Conservation (phyloP, 2,888 invertebrate species). For the Venusia cambrica region DNA sequence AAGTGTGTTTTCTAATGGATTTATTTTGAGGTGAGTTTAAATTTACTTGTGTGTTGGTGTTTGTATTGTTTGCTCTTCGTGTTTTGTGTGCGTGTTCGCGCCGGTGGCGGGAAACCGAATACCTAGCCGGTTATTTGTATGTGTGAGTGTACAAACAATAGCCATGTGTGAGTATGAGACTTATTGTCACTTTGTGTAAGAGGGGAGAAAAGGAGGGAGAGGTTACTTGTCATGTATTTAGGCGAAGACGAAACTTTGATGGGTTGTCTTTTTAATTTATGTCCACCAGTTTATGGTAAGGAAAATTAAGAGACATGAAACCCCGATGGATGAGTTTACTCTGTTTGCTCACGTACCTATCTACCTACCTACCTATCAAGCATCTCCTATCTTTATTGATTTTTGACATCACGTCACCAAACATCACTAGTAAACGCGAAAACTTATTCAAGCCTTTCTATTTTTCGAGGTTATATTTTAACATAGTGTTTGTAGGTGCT, state of each 20-base stretch:
- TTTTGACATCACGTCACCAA: slow-evolving; percentile 62
- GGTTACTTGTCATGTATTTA: slow-evolving; percentile 79
- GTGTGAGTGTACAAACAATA: slow-evolving; percentile 73
- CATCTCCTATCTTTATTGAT: slow-evolving; percentile 58
- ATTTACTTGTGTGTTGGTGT: slow-evolving; percentile 80
- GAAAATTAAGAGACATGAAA: slow-evolving; percentile 36
- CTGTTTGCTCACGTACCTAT: no score
- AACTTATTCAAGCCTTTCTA: slow-evolving; percentile 14
- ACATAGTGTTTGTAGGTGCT: no score
- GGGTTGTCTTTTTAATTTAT: slow-evolving; percentile 76
- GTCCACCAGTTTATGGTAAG: slow-evolving; percentile 51
- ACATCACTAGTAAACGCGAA: slow-evolving; percentile 54
- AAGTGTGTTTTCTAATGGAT: slow-evolving; percentile 82
- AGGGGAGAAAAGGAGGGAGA: slow-evolving; percentile 73
- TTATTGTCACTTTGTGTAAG: slow-evolving; percentile 77
- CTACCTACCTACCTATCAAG: slow-evolving; percentile 51
- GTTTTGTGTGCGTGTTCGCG: slow-evolving; percentile 77
- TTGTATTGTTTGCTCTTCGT: slow-evolving; percentile 77
- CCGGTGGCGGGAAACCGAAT: slow-evolving; percentile 80
- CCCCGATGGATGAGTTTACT: slow-evolving; percentile 48
- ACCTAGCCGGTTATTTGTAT: slow-evolving; percentile 64
- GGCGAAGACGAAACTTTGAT: slow-evolving; percentile 75
- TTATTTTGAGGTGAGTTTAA: slow-evolving; percentile 82
- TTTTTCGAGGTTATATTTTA: slow-evolving; percentile 3
- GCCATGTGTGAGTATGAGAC: slow-evolving; percentile 61